phyloP scores from a whole-genome alignment of 2,113 vertebrate genomes.

The Aptenodytes patagonicus region DNA sequence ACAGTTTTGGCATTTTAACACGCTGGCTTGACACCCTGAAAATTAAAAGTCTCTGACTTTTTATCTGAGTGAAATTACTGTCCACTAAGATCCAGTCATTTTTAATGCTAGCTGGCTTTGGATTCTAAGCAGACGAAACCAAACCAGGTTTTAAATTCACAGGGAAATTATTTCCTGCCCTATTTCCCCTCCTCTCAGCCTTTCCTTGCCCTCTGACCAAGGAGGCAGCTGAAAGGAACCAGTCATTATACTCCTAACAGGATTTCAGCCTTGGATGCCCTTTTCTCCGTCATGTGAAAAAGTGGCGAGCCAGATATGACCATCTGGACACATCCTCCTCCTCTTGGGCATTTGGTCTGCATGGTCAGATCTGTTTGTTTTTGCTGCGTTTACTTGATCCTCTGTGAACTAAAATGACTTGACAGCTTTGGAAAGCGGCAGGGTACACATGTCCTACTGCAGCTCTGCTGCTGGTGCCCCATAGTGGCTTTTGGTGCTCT shows the following conservation, averaged over 20 bases:
- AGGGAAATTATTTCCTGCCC: background rate
- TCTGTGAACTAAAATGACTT: background rate
- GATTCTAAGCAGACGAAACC: background rate
- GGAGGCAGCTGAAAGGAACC: background rate
- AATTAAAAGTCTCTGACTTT: constrained; percentile 59
- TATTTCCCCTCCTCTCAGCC: background rate
- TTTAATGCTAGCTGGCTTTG: background rate
- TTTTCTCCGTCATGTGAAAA: constrained; percentile 1
- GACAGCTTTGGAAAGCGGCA: background rate
- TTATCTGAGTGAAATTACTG: constrained; percentile 36
- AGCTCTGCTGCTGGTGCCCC: background rate
- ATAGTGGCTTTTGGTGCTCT: background rate
- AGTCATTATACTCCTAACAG: background rate
- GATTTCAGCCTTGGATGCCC: background rate
- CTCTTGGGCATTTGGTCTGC: background rate
- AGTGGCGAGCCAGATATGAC: background rate
- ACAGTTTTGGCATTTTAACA: constrained; percentile 52
- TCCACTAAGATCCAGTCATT: background rate
- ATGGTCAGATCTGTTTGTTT: background rate
- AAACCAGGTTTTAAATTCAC: background rate
- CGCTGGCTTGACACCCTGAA: constrained; percentile 22
- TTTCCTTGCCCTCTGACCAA: background rate
- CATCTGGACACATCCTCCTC: constrained; percentile 11
- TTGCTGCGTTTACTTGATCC: background rate
- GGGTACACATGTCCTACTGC: background rate